phyloP scores from a whole-genome alignment of 2,113 vertebrate genomes.

The Apodemus speciosus region DNA sequence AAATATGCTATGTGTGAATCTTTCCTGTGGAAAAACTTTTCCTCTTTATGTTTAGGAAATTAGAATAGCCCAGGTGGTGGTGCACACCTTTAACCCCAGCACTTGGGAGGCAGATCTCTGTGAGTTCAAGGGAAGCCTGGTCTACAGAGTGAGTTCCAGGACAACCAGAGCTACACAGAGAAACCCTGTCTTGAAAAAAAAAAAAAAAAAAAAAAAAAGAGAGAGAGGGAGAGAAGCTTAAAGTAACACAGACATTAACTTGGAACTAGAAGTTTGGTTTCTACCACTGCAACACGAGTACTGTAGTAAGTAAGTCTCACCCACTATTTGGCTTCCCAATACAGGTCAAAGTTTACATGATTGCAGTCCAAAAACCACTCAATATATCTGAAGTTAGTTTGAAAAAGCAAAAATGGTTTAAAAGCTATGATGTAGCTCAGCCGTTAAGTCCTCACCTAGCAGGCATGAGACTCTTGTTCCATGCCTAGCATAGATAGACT shows the following conservation, averaged over 20 bases:
- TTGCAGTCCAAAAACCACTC: background rate
- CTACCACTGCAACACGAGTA: background rate
- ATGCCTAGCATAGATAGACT: background rate
- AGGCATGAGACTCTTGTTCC: background rate
- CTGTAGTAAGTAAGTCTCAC: background rate
- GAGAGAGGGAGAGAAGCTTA: background rate
- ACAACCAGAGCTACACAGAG: background rate
- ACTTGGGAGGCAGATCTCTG: background rate
- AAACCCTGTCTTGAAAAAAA: background rate
- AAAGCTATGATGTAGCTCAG: background rate
- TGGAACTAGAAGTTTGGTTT: background rate
- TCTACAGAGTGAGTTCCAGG: background rate
- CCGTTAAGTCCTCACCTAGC: background rate
- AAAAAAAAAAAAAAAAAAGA: background rate
- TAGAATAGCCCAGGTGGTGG: background rate
- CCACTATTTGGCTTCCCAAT: background rate
- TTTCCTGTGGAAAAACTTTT: background rate
- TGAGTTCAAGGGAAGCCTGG: background rate
- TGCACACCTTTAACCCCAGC: background rate
- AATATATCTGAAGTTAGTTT: background rate
- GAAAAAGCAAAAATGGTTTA: background rate
- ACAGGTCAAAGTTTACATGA: background rate
- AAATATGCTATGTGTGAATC: background rate
- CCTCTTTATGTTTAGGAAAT: conserved; percentile 2
- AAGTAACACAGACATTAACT: background rate